Evolutionary conservation across 2,888 invertebrate genomes (phyloP).

Genomic region (Watsonalla cultraria): DNA sequence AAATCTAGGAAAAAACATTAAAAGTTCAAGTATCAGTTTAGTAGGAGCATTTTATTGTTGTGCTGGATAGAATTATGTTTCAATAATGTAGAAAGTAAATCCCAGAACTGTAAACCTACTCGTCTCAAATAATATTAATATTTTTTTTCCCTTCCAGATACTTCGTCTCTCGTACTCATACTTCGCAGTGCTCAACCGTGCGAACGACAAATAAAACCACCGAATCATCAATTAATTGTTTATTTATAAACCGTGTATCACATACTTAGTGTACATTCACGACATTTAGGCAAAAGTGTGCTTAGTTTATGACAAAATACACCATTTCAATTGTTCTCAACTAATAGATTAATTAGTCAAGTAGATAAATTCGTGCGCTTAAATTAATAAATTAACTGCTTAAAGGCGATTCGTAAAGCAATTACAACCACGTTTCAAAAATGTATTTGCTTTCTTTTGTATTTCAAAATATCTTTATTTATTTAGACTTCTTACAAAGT

Average conservation of each 20-base stretch:
- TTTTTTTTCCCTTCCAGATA: constrained; percentile 52
- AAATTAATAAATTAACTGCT: constrained; percentile 54
- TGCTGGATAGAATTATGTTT: too few species aligned
- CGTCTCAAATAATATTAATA: too few species aligned
- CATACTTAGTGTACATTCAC: constrained; percentile 73
- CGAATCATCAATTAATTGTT: constrained; percentile 59
- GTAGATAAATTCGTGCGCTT: constrained; percentile 73
- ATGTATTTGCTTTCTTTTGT: constrained; percentile 23
- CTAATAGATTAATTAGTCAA: constrained; percentile 47
- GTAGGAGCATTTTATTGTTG: too few species aligned
- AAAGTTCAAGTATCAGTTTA: too few species aligned
- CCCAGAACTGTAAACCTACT: too few species aligned
- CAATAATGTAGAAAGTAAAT: too few species aligned
- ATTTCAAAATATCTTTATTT: too few species aligned
- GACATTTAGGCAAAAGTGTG: constrained; percentile 73
- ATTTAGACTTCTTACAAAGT: constrained; percentile 32
- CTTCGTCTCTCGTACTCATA: constrained; percentile 66
- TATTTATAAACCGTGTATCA: constrained; percentile 75
- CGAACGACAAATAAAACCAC: constrained; percentile 35
- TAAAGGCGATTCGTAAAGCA: constrained; percentile 25
- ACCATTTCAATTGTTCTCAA: constrained; percentile 40
- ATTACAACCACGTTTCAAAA: constrained; percentile 35
- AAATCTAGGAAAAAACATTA: too few species aligned
- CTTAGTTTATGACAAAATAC: constrained; percentile 58
- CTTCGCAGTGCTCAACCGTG: constrained; percentile 63